Base-by-base conservation (phyloP, 92 coral and sea anemone genomes). In the Scolanthus callimorphus region DNA sequence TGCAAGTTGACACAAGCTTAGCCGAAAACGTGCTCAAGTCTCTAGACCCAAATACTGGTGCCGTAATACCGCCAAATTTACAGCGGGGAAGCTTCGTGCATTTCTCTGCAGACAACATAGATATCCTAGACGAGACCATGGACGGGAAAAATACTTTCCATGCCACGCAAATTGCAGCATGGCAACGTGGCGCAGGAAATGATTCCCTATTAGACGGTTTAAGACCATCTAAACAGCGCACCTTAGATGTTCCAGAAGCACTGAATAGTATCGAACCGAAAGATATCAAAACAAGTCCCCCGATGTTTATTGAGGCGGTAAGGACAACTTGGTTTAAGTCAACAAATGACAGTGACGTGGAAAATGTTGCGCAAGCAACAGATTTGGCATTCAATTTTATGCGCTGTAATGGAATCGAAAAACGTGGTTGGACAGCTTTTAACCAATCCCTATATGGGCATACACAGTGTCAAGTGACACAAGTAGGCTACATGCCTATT, bases 111-210 rank as follows among this genome's bases (percentile, higher is more conserved):
- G 90, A 84, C 54, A 81, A 72, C 37, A n/a, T n/a, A n/a, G n/a
- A n/a, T n/a, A 83, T 77, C 9, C 30, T 38, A 2, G 72, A 72
- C 13, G 63, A 46, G 27, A 71, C 77, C 19, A 10, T 60, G 49
- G 81, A 78, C 49, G 81, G 85, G 11, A 65, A 77, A 37, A 65
- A 83, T 43, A 77, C 85, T 0, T 84, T 82, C 29, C 74, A 73
- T 34, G 82, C 82, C 24, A 62, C 85, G 6, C 78, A 84, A 20
- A 26, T 60, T 2, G 85, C 90, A 17, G 81, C 74, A 3, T 65
- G 80, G 76, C 79, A 75, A 60, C 53, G 90, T 38, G 80, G 77
- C 6, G 6, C 65, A 55, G 72, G 59, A 60, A 25, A 27, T 11
- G 47, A 11, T 20, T 17, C 49, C 11, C 15, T 34, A 13, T 79